A percentile compares a stretch with the other conserved stretches of the same genome.
These are phyloP conservation scores for Nezara viridula DNA, from an alignment of 2,888 invertebrate genomes.

Conservation along the genomic window DNA sequence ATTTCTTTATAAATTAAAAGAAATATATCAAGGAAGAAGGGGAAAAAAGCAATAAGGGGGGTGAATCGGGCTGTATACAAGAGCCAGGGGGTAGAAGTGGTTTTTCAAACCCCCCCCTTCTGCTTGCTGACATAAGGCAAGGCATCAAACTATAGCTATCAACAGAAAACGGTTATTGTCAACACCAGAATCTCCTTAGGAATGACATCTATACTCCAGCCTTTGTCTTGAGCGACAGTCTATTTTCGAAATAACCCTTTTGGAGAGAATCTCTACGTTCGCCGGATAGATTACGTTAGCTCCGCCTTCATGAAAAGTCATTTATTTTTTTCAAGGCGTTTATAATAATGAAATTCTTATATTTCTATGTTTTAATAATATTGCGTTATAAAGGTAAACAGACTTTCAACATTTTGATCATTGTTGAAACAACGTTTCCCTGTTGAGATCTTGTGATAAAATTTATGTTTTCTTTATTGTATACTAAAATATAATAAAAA, in stretches of 20 bases:
- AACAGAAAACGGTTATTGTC: background rate
- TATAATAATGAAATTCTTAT: no score
- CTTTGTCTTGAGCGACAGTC: background rate
- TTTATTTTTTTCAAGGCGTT: no score
- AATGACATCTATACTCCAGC: background rate
- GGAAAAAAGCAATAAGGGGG: background rate
- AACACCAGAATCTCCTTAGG: background rate
- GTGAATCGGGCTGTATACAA: background rate
- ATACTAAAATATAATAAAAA: no score
- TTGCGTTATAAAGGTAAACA: no score
- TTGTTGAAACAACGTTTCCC: no score
- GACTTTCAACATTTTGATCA: no score
- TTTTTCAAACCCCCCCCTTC: background rate
- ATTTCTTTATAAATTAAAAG: conserved; percentile 11
- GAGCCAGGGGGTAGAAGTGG: background rate
- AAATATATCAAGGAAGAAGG: background rate
- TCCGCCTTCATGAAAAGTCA: no score
- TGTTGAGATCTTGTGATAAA: no score
- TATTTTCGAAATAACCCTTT: background rate
- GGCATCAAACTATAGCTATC: background rate
- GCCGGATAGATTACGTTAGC: background rate
- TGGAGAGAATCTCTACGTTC: background rate
- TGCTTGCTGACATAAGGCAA: background rate
- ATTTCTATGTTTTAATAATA: no score
- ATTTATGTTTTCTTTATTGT: no score